Evolutionary conservation across 2,888 invertebrate genomes (phyloP), one percentile per base, ranked within the genome.

Genomic region (Andrena bicolor): DNA sequence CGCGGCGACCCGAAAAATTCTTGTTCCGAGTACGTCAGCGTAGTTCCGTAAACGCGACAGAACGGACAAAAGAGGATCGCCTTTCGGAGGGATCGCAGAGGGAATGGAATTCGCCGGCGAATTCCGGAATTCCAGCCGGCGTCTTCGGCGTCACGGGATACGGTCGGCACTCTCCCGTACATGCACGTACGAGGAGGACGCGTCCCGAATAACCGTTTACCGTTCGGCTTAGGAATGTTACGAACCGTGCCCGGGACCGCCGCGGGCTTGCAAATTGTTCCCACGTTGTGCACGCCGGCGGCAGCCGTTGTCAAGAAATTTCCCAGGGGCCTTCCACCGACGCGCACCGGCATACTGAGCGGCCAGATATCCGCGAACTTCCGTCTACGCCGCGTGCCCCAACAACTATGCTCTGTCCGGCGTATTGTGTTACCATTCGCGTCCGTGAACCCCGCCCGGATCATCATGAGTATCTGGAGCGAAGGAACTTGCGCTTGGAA

Each of bases 191-290:
- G 86, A 78, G 86, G 83, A 86, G 86, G 83, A 86, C 86, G 89
- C 90, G 90, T 90, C 87, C 83, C 87, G 88, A 87, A 90, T 88
- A 88, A 90, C 83, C 88, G 89, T 90, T 89, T 90, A 86, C 88
- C 80, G 85, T 87, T 83, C 86, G 86, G 86, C 86, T 86, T 82
- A 88, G 89, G 89, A 91, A 90, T 90, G 90, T 89, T 88, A 85
- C 85, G 85, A 87, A 88, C 85, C 88, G 84, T 80, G 81, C 82
- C 76, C 84, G 76, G 88, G 86, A 89, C 89, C 90, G 83, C 80
- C 90, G 88, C 84, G 86, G 86, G 86, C 90, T 91, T 90, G 91
- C 91, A 92, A 92, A 92, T 92, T 92, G 92, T 92, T 91, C 90
- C 90, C 88, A 86, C 86, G 88, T 86, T 86, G 89, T 82, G 86